These are phyloP conservation scores for Cephalopholis sonnerati DNA, from an alignment of 2,113 vertebrate species.

Conservation along the genomic window DNA sequence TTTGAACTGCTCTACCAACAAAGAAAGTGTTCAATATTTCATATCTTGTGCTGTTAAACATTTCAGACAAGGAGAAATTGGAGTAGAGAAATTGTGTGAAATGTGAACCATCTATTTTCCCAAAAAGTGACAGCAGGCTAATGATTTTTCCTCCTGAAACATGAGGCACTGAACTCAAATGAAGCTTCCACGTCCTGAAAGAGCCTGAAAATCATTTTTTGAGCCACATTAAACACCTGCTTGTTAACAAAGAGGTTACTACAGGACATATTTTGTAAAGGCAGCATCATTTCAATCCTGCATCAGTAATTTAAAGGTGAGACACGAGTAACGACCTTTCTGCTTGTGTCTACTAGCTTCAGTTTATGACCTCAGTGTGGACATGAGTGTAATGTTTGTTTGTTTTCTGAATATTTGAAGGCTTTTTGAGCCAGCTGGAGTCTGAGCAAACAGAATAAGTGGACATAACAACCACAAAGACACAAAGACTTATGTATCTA, in stretches of 20 bases:
- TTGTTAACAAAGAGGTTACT: background rate
- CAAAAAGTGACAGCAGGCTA: slow-evolving; percentile 14
- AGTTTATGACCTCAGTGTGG: background rate
- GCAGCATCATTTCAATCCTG: background rate
- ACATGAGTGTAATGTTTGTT: background rate
- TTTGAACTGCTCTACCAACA: background rate
- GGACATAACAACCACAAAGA: too few relatives aligned
- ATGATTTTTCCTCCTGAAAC: slow-evolving; percentile 30
- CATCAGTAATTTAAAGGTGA: background rate
- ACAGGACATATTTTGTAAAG: background rate
- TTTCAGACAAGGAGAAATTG: slow-evolving; percentile 6
- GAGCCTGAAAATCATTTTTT: background rate
- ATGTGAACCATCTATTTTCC: slow-evolving; percentile 2
- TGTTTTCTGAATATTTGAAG: too few relatives aligned
- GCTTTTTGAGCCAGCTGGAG: too few relatives aligned
- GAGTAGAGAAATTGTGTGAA: background rate
- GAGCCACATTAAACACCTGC: background rate
- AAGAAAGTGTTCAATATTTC: slow-evolving; percentile 1
- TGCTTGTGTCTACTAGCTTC: background rate
- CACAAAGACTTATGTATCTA: too few relatives aligned
- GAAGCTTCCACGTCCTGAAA: background rate
- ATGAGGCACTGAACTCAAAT: background rate
- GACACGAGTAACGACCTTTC: background rate
- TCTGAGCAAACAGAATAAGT: too few relatives aligned
- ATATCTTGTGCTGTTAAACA: background rate